Evolutionary conservation across 1,140 invertebrate species (phyloP), one percentile per base, ranked within the genome.

Genomic region (Sitophilus oryzae): DNA sequence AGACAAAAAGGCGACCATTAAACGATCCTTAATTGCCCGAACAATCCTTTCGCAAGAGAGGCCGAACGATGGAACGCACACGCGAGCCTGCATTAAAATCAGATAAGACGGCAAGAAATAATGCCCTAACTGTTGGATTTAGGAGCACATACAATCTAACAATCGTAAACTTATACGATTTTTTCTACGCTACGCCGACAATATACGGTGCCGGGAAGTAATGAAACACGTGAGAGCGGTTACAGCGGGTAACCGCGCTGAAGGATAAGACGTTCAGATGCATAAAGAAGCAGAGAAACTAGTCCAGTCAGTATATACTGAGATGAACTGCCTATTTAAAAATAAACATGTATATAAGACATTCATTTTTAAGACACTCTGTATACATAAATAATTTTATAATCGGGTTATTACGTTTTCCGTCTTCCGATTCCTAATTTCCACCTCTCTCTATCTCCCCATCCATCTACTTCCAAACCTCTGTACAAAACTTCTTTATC

Each of bases 171-270:
- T 53, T 45, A 23, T n/a, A n/a, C n/a, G n/a, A 23, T 19, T 15
- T 37, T 53, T 53, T 53, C 46, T 50, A 11, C 47, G 41, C 6
- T 40, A 19, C 20, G 11, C 25, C 37, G 22, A 19, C 42, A 37
- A 37, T 53, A 25, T 42, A 37, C 34, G 18, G 42, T 45, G 42
- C 40, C 42, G 51, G 42, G 34, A 45, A 42, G 30, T 45, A 53
- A 53, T 53, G 42, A 40, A 43, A 53, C 42, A 46, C 42, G 51
- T 53, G 25, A 52, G 50, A 52, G 40, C 36, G 25, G 40, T 52
- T 52, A 53, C 38, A 43, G 19, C 42, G 43, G 43, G 50, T 45
- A 53, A n/a, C n/a, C 11, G 45, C 46, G 42, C 41, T 45, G 34
- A 37, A 25, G 46, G 51, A 53, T 53, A 53, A 45, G 51, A 35